Base-by-base conservation (phyloP, 2,113 vertebrate genomes). In the Tetraodon nigroviridis region DNA sequence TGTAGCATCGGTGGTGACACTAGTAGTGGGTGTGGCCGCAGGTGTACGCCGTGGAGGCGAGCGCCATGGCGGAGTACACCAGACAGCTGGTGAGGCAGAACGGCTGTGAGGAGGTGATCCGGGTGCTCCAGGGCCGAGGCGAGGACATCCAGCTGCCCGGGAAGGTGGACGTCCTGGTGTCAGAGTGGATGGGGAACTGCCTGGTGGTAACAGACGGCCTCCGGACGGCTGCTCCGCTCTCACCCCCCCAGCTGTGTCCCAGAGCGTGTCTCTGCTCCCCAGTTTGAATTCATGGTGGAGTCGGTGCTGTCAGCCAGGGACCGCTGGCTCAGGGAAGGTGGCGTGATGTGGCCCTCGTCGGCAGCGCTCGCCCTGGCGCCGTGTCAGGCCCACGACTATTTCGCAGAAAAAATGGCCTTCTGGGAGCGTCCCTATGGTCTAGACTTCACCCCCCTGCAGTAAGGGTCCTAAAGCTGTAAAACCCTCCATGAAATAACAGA, bases 221-320 rank as follows among this genome's bases (percentile, higher is more conserved):
- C 13, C 11, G 44, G 17, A 19, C 18, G 15, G 16, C 11, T 41
- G 4, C 20, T 32, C 22, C 17, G 32, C 4, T 58, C 44, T 15
- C 44, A 45, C 44, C 7, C 17, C 16, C 44, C 14, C 29, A 32
- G 29, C 58, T 58, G 10, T 18, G 27, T n/a, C 17, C 14, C 17
- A 4, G 16, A 1, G 13, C 24, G 15, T 55, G 12, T 64, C 20
- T 27, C 1, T 16, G 16, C 13, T 51, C 37, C 51, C 20, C 79
- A 94, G 92, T 93, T 92, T 79, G 93, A 93, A 81, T 93, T 92
- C 87, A 93, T 92, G 92, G 87, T 92, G 52, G 92, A 93, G 82
- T 92, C 92, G 0, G 92, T 93, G 53, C 83, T 93, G 53, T 66
- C 82, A 4, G 91, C 89, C 19, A 88, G 90, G 55, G 91, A 92